A percentile compares a stretch with the other conserved stretches of the same genome.
These are phyloP conservation scores for Morus bassanus DNA, from an alignment of 2,797 vertebrate species.

Conservation along the genomic window DNA sequence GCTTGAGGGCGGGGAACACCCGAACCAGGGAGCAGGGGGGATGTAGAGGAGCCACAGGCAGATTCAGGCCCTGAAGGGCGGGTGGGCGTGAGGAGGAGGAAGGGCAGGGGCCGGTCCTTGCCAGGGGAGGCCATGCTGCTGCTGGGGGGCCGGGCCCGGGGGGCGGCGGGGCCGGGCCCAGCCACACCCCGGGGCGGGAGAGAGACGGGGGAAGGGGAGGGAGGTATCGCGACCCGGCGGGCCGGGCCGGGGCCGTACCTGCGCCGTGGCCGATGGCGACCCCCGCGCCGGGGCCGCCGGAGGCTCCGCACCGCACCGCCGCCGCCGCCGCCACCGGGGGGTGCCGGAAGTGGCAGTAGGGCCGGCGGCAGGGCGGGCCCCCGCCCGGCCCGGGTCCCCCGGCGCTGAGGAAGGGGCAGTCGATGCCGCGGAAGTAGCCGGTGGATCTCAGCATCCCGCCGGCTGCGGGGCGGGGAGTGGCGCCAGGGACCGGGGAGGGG, in stretches of 20 bases:
- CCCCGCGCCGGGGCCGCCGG: not conserved
- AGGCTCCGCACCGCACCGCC: not conserved
- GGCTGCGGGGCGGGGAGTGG: slow-evolving; percentile 70
- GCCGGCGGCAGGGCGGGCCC: slow-evolving; percentile 82
- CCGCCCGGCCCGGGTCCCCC: slow-evolving; percentile 35
- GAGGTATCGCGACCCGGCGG: not conserved
- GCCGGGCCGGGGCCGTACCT: slow-evolving; percentile 45
- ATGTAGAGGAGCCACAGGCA: too few relatives aligned
- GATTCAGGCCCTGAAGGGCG: not conserved
- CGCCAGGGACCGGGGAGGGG: not conserved
- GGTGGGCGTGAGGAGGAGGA: too few relatives aligned
- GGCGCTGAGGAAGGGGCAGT: slow-evolving; percentile 85
- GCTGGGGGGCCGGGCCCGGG: too few relatives aligned
- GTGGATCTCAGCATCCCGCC: slow-evolving; percentile 88
- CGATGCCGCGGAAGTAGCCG: slow-evolving; percentile 94
- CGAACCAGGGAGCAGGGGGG: too few relatives aligned
- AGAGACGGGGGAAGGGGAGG: not conserved
- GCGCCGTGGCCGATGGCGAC: slow-evolving; percentile 14
- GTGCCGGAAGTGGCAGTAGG: slow-evolving; percentile 96
- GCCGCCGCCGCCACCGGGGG: slow-evolving; percentile 43
- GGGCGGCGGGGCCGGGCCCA: not conserved
- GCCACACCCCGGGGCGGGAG: not conserved
- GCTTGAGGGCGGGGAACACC: too few relatives aligned
- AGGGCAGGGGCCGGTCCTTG: not conserved
- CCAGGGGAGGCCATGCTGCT: not conserved